A percentile compares a stretch with the other conserved stretches of the same genome.
phyloP scores from a whole-genome alignment of 2,113 vertebrate species.

The Mohoua ochrocephala region DNA sequence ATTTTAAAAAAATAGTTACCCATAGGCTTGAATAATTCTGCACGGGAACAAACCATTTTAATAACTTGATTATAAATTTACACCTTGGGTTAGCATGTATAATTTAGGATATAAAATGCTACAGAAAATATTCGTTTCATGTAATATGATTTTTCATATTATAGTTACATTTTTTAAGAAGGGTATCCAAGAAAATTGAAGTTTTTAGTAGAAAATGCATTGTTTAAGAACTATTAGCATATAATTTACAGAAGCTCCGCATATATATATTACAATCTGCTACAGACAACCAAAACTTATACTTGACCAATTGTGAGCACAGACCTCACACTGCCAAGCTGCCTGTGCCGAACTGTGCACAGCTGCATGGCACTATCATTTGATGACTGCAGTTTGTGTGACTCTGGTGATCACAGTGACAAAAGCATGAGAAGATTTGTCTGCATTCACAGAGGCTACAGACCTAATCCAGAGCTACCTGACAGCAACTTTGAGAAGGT shows the following conservation, averaged over 20 bases:
- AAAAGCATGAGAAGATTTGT: background rate
- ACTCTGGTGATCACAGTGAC: background rate
- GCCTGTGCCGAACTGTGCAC: background rate
- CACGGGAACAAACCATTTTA: background rate
- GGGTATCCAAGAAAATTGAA: background rate
- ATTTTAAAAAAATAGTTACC: background rate
- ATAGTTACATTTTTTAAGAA: background rate
- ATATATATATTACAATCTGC: background rate
- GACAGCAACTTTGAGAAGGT: background rate
- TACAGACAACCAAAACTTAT: background rate
- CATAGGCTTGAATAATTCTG: background rate
- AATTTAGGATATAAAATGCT: background rate
- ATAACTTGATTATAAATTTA: background rate
- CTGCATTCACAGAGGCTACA: background rate
- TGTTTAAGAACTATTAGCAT: background rate
- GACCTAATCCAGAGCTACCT: background rate
- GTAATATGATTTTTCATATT: background rate
- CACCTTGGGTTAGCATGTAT: background rate
- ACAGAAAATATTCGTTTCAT: background rate
- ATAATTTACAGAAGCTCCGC: background rate
- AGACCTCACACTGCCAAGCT: background rate
- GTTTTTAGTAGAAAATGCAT: background rate
- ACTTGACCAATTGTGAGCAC: background rate
- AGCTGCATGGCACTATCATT: background rate
- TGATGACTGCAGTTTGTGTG: background rate